Conservation (phyloP, 2,888 invertebrate species). For the Anaspis maculata region DNA sequence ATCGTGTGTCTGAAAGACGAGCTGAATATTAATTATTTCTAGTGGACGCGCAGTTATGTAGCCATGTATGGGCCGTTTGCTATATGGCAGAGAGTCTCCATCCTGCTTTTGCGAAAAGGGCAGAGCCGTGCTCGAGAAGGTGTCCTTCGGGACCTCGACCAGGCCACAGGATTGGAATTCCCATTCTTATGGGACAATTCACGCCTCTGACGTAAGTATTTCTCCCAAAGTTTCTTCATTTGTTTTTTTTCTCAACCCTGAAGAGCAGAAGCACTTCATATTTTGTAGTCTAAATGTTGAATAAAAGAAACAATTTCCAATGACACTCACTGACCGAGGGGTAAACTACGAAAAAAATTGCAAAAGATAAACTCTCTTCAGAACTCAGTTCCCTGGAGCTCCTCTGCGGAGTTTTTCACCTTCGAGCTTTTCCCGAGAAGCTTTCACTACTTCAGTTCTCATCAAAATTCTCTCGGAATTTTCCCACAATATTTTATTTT, state of each 20-base stretch:
- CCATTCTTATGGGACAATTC: slow-evolving; percentile 61
- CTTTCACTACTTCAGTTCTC: too few species aligned
- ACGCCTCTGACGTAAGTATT: slow-evolving; percentile 57
- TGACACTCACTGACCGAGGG: too few species aligned
- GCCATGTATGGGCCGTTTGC: slow-evolving; percentile 73
- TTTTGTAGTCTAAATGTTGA: neutral
- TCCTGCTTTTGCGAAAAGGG: slow-evolving; percentile 45
- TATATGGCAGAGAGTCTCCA: slow-evolving; percentile 71
- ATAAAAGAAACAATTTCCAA: too few species aligned
- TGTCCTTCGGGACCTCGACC: slow-evolving; percentile 59
- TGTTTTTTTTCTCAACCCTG: neutral
- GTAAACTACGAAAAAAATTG: too few species aligned
- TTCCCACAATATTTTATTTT: too few species aligned
- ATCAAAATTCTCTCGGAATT: too few species aligned
- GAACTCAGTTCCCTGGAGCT: too few species aligned
- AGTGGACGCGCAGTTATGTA: slow-evolving; percentile 64
- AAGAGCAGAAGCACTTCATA: neutral
- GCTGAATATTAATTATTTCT: slow-evolving; percentile 18
- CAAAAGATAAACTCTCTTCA: too few species aligned
- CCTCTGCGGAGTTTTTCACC: too few species aligned
- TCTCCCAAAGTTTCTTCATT: slow-evolving; percentile 1
- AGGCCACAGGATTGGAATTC: slow-evolving; percentile 47
- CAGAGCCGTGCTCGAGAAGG: slow-evolving; percentile 64
- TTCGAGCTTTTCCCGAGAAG: too few species aligned
- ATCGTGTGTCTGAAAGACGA: too few species aligned